Evolutionary conservation across 2,888 invertebrate species (phyloP), one percentile per base, ranked within the genome.

Genomic region (Melinaea menophilus): DNA sequence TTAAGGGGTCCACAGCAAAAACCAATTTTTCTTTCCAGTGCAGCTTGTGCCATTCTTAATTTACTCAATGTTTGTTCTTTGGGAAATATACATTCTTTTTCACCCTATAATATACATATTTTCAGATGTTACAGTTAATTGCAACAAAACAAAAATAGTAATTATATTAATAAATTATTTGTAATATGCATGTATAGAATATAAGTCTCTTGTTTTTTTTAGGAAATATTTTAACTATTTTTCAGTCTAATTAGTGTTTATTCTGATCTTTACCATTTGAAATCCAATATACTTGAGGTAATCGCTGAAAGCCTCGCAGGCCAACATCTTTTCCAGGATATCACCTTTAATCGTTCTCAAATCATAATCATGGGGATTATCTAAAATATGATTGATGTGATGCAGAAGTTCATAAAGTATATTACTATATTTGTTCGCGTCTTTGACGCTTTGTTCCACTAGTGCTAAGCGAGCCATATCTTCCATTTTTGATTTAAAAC

Each of bases 231-330:
- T 13, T n/a, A 35, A 31, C 4, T 48, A 35, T n/a, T 35, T 13
- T 33, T 11, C n/a, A 5, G 12, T 13, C 0, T 51, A 59, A 12
- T 3, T 31, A 55, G 55, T 55, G 37, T 11, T 45, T 11, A 51
- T 35, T 55, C 3, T 9, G 22, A 12, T 34, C 22, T 83, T 79
- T 78, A 90, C 90, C 76, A 68, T 51, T 65, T 72, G 71, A 70
- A 88, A 90, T n/a, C 88, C 88, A 47, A 89, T 74, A 63, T 88
- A 87, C 74, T 79, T 81, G n/a, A 90, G 74, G 64, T 89, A 90
- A 48, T 86, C 85, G 61, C 65, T 72, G 55, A 89, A 84, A 37
- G 79, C 77, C 12, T 83, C 76, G 62, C 75, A 74, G 59, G 77
- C 73, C 37, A 78, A 60, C 48, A 75, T 72, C 57, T 78, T 79